Percentiles rank a stretch among this genome's conserved stretches.
Evolutionary conservation across 2,888 invertebrate genomes (phyloP).

Genomic region (Pseudococcus longispinus): DNA sequence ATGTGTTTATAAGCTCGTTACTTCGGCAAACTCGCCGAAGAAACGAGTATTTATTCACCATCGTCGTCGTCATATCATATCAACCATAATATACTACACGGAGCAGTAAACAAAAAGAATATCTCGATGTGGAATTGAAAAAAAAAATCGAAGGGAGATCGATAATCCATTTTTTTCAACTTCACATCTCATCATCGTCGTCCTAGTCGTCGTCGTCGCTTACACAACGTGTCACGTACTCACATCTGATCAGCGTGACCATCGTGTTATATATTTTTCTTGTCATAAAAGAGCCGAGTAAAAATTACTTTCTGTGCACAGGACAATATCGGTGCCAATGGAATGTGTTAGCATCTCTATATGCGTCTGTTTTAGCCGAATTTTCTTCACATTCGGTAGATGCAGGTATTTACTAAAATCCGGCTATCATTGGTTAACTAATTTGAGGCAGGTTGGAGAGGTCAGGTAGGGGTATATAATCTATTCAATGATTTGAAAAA

Average conservation of each 20-base stretch:
- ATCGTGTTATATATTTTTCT: constrained; percentile 1
- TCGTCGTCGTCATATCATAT: neutral
- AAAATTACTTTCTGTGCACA: neutral
- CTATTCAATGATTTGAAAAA: too few relatives aligned
- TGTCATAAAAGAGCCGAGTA: neutral
- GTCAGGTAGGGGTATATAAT: too few relatives aligned
- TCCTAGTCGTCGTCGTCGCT: neutral
- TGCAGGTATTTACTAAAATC: too few relatives aligned
- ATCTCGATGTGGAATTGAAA: neutral
- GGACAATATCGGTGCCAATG: constrained; percentile 8
- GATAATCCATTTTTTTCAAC: neutral
- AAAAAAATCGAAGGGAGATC: neutral
- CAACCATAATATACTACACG: neutral
- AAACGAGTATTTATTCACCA: neutral
- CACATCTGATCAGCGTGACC: constrained; percentile 19
- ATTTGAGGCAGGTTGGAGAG: too few relatives aligned
- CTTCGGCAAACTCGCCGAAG: too few relatives aligned
- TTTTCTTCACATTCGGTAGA: neutral
- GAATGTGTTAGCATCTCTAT: neutral
- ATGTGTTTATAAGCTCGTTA: neutral
- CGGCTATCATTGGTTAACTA: too few relatives aligned
- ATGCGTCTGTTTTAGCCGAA: neutral
- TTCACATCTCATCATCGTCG: neutral
- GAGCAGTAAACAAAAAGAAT: neutral
- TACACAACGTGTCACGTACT: neutral